Base-by-base conservation (phyloP, 2,797 vertebrate genomes). In the Epinephelus awoara region DNA sequence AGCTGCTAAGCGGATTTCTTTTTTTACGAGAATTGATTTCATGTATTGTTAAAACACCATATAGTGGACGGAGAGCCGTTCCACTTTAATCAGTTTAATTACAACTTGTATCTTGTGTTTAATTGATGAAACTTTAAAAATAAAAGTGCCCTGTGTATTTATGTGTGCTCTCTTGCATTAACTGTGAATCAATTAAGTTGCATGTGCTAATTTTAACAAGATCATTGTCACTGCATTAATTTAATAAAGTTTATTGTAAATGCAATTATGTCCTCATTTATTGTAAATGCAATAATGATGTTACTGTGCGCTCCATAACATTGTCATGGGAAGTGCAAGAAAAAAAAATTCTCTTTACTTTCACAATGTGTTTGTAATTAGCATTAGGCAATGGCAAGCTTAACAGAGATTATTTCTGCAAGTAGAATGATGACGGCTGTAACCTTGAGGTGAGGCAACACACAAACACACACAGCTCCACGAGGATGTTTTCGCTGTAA, bases 201-300 rank as follows among this genome's bases (percentile, higher is more conserved):
- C 51, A 67, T 66, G 64, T 59, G 44, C 56, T 72, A 67, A 73
- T 85, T 88, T 80, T 55, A 84, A 88, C 67, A 74, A 23, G 77
- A 87, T 86, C 66, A 80, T 55, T 76, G 70, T 77, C 77, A 90
- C 75, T 72, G 56, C 69, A 87, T 77, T 85, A 75, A 82, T 83
- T 71, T 77, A 88, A 90, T 85, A 75, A 91, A 89, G 67, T 89
- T 75, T 84, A 80, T 74, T 79, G 67, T 76, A 78, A 86, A 85
- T 66, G 75, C 67, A 86, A 81, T 83, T 79, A 82, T 54, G 67
- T 71, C 76, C 74, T 89, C 56, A 75, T 85, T 88, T 78, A 83
- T 62, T 82, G 51, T 68, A 72, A 81, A 87, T 52, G 57, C 79
- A 89, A 80, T 89, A 81, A 88, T 82, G 78, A 85, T 82, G 78